Evolutionary conservation across 1,140 invertebrate species (phyloP).

Genomic region (Sarcophaga bullata): DNA sequence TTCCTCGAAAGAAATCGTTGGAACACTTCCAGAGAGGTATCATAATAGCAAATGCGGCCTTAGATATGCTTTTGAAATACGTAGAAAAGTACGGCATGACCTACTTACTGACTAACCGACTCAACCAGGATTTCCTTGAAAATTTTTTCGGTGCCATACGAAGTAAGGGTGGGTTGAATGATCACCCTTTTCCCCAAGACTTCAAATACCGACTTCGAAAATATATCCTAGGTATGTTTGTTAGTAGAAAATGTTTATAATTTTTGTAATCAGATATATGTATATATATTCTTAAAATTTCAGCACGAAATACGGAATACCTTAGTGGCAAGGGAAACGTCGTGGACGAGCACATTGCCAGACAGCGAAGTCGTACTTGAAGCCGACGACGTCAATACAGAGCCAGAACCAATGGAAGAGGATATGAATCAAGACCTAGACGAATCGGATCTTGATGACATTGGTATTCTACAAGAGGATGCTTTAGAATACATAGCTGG

Average conservation of each 20-base stretch:
- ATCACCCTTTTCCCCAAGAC: constrained; percentile 12
- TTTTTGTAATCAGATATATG: not conserved
- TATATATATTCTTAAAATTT: not conserved
- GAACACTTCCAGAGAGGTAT: constrained; percentile 10
- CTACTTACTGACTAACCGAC: constrained; percentile 30
- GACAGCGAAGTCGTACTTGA: not conserved
- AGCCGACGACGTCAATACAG: not conserved
- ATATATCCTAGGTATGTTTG: constrained; percentile 9
- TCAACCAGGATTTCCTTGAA: constrained; percentile 43
- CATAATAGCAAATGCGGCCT: not conserved
- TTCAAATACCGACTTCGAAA: not conserved
- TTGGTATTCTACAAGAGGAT: constrained; percentile 22
- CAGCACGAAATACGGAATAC: not conserved
- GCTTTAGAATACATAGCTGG: constrained; percentile 32
- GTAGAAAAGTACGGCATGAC: constrained; percentile 30
- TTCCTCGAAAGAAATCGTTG: not conserved
- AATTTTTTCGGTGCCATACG: constrained; percentile 46
- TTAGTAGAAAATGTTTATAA: not conserved
- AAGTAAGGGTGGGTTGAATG: constrained; percentile 34
- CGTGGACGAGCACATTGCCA: not conserved
- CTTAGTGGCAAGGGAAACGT: not conserved
- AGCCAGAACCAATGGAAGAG: not conserved
- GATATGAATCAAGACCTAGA: not conserved
- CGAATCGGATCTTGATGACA: not conserved
- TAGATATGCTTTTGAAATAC: constrained; percentile 17